These are phyloP conservation scores for Trogon surrucura DNA, from an alignment of 2,113 vertebrate species.

Conservation along the genomic window DNA sequence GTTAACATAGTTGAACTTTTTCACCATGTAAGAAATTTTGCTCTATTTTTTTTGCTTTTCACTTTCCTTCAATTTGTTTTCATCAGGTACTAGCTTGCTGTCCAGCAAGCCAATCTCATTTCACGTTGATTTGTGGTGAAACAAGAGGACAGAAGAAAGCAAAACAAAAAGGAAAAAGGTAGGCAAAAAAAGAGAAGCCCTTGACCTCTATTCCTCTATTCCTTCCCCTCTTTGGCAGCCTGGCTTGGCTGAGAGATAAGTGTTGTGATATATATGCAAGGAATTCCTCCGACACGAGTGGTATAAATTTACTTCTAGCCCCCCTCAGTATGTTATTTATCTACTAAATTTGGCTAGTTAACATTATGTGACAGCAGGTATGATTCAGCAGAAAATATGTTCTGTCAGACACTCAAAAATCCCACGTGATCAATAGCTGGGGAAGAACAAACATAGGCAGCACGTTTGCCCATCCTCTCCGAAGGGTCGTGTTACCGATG, in stretches of 20 bases:
- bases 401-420: not conserved
- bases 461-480: not conserved
- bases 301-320: not conserved
- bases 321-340: not conserved
- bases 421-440: not conserved
- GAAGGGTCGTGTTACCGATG: not conserved
- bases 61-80: not conserved
- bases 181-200: not conserved
- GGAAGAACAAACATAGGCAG: not conserved
- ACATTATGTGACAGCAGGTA: not conserved
- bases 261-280: not conserved
- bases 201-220: not conserved
- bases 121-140: not conserved
- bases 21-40: not conserved
- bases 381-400: not conserved
- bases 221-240: not conserved
- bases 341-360: not conserved
- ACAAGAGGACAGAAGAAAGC: not conserved
- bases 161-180: not conserved
- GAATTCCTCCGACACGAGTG: not conserved
- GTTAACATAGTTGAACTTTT: not conserved
- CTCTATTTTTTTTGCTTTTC: not conserved
- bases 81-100: not conserved
- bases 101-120: not conserved
- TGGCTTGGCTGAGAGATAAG: not conserved